These are phyloP conservation scores for Scaptomyza cyrtandrae DNA, from an alignment of 2,888 invertebrate genomes.

Conservation along the genomic window DNA sequence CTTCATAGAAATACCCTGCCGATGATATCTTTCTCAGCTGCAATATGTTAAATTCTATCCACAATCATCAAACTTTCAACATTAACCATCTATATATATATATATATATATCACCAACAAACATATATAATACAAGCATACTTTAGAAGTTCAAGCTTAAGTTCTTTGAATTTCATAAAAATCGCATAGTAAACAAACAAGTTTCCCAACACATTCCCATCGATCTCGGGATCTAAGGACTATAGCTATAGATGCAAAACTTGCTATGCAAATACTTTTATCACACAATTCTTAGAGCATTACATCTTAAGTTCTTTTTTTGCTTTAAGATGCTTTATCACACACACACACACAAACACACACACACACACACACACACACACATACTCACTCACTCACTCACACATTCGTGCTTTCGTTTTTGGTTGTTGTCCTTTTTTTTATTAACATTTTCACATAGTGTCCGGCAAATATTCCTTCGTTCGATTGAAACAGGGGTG, in stretches of 20 bases:
- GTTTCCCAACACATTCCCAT: not conserved
- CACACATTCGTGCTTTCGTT: no score
- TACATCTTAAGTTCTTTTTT: conserved; percentile 3
- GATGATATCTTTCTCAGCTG: no score
- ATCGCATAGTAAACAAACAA: not conserved
- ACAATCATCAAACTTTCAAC: no score
- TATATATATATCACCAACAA: no score
- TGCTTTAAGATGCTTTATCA: conserved; percentile 36
- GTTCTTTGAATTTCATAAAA: not conserved
- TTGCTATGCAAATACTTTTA: not conserved
- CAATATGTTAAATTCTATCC: no score
- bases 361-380: conserved; percentile 22
- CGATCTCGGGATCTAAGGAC: not conserved
- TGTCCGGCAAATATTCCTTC: conserved; percentile 37
- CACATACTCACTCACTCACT: no score
- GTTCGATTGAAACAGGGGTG: no score
- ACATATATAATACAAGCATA: no score
- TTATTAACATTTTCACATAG: conserved; percentile 72
- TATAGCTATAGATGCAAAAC: not conserved
- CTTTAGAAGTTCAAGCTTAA: not conserved
- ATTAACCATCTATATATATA: no score
- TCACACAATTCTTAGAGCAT: not conserved
- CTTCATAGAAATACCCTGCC: not conserved
- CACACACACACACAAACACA: conserved; percentile 21
- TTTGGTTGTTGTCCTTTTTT: conserved; percentile 57